Evolutionary conservation across 1,140 invertebrate species (phyloP).

Genomic region (Neuroterus valhalla): DNA sequence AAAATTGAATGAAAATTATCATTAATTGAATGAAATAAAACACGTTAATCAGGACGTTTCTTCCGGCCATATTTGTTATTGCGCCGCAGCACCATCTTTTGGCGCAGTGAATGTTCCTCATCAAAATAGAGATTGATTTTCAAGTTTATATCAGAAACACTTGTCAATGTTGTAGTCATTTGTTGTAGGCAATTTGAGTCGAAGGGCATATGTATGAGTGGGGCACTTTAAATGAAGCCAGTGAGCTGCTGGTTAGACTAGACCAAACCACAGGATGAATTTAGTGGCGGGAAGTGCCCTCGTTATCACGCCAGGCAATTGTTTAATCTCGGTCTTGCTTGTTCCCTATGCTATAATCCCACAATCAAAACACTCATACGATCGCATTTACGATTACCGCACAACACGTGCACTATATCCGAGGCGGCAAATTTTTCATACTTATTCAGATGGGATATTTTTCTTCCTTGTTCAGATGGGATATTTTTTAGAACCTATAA

Average conservation of each 20-base stretch:
- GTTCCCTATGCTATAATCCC: conserved; percentile 24
- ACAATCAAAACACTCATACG: background rate
- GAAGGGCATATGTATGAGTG: conserved; percentile 53
- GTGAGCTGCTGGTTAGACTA: conserved; percentile 16
- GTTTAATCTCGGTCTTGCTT: conserved; percentile 57
- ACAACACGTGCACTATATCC: background rate
- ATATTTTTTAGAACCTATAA: too few species aligned
- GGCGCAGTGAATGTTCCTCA: too few species aligned
- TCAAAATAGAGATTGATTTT: too few species aligned
- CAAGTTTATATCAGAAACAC: conserved; percentile 22
- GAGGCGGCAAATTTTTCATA: too few species aligned
- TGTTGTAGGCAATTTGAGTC: conserved; percentile 34
- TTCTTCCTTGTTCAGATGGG: too few species aligned
- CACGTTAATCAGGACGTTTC: too few species aligned
- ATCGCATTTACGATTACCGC: background rate
- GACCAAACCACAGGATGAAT: conserved; percentile 14
- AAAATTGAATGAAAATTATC: too few species aligned
- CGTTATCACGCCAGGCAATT: conserved; percentile 63
- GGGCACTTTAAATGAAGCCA: conserved; percentile 41
- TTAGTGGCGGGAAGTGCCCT: conserved; percentile 57
- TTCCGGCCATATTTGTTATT: too few species aligned
- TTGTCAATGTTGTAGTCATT: background rate
- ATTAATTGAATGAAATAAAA: too few species aligned
- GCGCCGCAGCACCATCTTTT: too few species aligned
- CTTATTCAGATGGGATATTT: too few species aligned